Conservation (phyloP, 1,140 invertebrate species). For the Diabrotica virgifera region DNA sequence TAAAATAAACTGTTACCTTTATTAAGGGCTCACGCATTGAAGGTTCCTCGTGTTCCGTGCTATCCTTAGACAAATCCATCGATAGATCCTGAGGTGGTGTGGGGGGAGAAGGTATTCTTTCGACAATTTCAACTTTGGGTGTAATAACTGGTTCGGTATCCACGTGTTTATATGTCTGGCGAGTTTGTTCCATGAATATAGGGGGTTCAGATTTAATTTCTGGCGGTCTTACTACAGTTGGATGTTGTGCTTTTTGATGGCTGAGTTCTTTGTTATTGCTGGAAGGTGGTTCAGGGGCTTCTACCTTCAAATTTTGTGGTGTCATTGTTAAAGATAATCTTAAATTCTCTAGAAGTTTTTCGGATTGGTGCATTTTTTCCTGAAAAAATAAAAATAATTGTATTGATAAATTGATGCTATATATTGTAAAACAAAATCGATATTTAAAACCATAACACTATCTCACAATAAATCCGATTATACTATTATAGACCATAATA, state of each 20-base stretch:
- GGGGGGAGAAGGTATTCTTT: background rate
- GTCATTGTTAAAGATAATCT: conserved; percentile 15
- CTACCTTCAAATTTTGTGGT: conserved; percentile 21
- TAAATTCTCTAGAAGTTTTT: conserved; percentile 33
- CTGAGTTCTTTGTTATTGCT: conserved; percentile 13
- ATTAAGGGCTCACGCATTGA: conserved; percentile 19
- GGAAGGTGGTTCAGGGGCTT: conserved; percentile 10
- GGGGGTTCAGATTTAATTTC: background rate
- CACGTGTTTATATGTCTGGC: background rate
- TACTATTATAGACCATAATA: no score
- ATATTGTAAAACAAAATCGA: no score
- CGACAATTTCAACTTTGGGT: background rate
- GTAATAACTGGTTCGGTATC: background rate
- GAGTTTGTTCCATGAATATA: background rate
- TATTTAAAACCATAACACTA: no score
- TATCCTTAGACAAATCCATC: conserved; percentile 3
- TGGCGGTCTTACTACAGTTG: background rate
- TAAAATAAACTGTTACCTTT: conserved; percentile 9
- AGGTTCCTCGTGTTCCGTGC: background rate
- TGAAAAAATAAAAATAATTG: conserved; percentile 35
- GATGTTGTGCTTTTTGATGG: background rate
- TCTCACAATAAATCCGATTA: no score
- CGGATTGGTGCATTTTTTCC: conserved; percentile 38
- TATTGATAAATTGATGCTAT: no score
- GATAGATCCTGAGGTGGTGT: background rate